Conservation (phyloP, 2,888 invertebrate species). For the Spodoptera picta region DNA sequence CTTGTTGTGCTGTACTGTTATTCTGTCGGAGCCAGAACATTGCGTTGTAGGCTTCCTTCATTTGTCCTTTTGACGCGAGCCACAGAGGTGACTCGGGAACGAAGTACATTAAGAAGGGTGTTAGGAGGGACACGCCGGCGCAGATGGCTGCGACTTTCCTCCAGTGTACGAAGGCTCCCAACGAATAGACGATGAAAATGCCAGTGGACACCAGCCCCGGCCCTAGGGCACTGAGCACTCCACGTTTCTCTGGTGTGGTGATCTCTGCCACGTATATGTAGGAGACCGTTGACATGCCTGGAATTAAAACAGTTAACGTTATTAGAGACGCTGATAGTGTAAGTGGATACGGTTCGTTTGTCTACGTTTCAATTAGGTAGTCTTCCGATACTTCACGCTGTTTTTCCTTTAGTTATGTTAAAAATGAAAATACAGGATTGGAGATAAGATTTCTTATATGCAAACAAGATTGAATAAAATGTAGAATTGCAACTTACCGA, state of each 20-base stretch:
- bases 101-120: slow-evolving; percentile 89
- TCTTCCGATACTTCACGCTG: slow-evolving; percentile 25
- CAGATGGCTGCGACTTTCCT: slow-evolving; percentile 90
- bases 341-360: slow-evolving; percentile 32
- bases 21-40: slow-evolving; percentile 91
- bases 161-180: slow-evolving; percentile 91
- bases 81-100: slow-evolving; percentile 92
- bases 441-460: neutral
- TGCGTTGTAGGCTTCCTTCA: slow-evolving; percentile 89
- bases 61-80: slow-evolving; percentile 89
- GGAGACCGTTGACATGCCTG: slow-evolving; percentile 91
- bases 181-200: slow-evolving; percentile 91
- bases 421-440: neutral
- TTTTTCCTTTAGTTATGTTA: slow-evolving; percentile 4
- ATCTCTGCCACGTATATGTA: slow-evolving; percentile 92
- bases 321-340: slow-evolving; percentile 24
- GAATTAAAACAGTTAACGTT: slow-evolving; percentile 33
- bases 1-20: slow-evolving; percentile 89
- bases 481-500: slow-evolving; percentile 81
- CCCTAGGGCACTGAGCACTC: slow-evolving; percentile 91
- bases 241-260: slow-evolving; percentile 91
- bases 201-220: slow-evolving; percentile 92
- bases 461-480: neutral
- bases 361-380: slow-evolving; percentile 31
- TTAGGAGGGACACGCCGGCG: slow-evolving; percentile 88